Evolutionary conservation across 2,888 invertebrate species (phyloP).

Genomic region (Drosophila kokeensis): DNA sequence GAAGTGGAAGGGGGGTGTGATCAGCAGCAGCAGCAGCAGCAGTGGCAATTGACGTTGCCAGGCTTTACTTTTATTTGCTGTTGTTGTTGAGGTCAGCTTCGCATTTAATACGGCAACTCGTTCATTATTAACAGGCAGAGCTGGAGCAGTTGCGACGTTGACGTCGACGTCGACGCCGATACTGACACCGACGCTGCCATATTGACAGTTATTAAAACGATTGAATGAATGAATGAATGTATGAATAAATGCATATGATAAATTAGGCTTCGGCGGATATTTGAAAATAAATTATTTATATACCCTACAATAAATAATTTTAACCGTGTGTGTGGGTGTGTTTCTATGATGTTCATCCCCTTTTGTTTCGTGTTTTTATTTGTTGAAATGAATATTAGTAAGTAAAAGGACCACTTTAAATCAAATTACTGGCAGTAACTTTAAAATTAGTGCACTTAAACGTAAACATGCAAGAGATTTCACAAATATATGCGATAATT

Average conservation of each 20-base stretch:
- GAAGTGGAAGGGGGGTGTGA: slow-evolving; percentile 31
- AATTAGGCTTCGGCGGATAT: neutral
- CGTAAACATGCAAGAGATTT: neutral
- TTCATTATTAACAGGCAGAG: slow-evolving; percentile 66
- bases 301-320: neutral
- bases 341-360: neutral
- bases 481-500: neutral
- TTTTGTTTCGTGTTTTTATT: neutral
- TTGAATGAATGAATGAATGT: slow-evolving; percentile 20
- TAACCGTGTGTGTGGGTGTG: neutral
- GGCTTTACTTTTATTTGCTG: slow-evolving; percentile 25
- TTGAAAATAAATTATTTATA: neutral
- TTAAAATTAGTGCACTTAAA: neutral
- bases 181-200: slow-evolving; percentile 19
- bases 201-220: slow-evolving; percentile 55
- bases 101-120: slow-evolving; percentile 66
- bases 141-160: slow-evolving; percentile 26
- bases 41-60: slow-evolving; percentile 42
- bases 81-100: slow-evolving; percentile 47
- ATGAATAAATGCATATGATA: slow-evolving; percentile 31
- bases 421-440: neutral
- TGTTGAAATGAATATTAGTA: neutral
- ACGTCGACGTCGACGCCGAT: slow-evolving; percentile 4
- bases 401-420: neutral
- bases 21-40: slow-evolving; percentile 38